These are phyloP conservation scores for Gallinago stenura DNA, from an alignment of 2,797 vertebrate genomes.

Conservation along the genomic window DNA sequence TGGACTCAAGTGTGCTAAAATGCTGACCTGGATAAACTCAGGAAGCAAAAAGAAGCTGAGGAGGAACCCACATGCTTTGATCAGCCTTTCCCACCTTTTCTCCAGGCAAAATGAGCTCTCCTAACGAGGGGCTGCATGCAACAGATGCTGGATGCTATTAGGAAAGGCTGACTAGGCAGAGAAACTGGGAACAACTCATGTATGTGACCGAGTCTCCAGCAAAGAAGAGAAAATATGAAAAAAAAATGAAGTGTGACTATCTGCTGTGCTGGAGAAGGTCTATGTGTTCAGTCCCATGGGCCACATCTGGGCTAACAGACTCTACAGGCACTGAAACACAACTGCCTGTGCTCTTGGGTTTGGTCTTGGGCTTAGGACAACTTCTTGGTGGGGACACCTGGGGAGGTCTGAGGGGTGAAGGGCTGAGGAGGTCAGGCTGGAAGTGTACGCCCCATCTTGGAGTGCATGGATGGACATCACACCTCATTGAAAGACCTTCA, in stretches of 20 bases:
- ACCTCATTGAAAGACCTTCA: rapidly evolving
- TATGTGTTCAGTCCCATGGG: background rate
- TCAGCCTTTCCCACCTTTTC: background rate
- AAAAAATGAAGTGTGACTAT: background rate
- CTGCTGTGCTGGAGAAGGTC: background rate
- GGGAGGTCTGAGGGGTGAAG: background rate
- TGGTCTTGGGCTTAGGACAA: background rate
- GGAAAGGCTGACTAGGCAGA: background rate
- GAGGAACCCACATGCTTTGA: background rate
- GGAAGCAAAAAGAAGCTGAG: background rate
- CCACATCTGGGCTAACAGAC: background rate
- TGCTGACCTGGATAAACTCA: background rate
- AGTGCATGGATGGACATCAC: rapidly evolving
- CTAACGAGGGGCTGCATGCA: background rate
- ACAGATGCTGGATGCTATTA: background rate
- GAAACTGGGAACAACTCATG: background rate
- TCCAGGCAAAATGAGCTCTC: rapidly evolving
- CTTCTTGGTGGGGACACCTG: background rate
- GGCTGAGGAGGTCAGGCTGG: background rate
- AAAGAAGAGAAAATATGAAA: background rate
- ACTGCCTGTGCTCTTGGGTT: background rate
- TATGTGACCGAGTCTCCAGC: rapidly evolving
- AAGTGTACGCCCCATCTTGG: background rate
- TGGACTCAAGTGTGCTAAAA: background rate
- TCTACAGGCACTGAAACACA: background rate